Conservation (phyloP, 2,113 vertebrate genomes). For the Oplegnathus fasciatus region DNA sequence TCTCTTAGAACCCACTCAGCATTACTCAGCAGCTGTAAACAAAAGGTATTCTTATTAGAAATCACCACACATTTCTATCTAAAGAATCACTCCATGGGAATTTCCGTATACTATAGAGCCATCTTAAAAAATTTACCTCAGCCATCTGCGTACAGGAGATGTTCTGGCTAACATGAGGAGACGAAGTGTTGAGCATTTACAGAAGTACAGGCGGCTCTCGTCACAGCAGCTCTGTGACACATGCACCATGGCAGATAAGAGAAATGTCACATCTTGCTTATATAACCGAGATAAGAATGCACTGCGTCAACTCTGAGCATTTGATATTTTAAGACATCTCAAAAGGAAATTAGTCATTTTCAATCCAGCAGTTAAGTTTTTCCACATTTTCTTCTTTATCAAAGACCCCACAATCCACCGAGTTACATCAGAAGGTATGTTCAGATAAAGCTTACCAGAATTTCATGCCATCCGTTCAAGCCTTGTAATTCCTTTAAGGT, state of each 20-base stretch:
- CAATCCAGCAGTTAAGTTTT: neutral
- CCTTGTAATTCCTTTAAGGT: neutral
- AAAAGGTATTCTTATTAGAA: neutral
- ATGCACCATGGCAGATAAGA: neutral
- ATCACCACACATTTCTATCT: neutral
- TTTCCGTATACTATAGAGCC: no score
- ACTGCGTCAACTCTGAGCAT: neutral
- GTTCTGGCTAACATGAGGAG: neutral
- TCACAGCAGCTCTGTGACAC: neutral
- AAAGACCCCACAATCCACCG: neutral
- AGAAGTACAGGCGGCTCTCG: neutral
- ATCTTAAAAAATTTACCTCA: constrained; percentile 25
- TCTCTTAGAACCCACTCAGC: constrained; percentile 4
- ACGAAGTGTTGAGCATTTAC: neutral
- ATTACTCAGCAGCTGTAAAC: constrained; percentile 8
- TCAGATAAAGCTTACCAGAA: constrained; percentile 47
- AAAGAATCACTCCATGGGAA: neutral
- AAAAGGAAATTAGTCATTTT: neutral
- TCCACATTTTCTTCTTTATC: neutral
- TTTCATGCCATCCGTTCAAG: neutral
- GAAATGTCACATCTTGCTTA: neutral
- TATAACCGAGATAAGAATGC: neutral
- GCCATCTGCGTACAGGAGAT: neutral
- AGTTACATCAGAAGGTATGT: neutral
- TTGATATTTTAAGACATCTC: neutral